A percentile compares a stretch with the other conserved stretches of the same genome.
Conservation (phyloP, 2,113 vertebrate genomes). For the Amphiprion ocellaris region DNA sequence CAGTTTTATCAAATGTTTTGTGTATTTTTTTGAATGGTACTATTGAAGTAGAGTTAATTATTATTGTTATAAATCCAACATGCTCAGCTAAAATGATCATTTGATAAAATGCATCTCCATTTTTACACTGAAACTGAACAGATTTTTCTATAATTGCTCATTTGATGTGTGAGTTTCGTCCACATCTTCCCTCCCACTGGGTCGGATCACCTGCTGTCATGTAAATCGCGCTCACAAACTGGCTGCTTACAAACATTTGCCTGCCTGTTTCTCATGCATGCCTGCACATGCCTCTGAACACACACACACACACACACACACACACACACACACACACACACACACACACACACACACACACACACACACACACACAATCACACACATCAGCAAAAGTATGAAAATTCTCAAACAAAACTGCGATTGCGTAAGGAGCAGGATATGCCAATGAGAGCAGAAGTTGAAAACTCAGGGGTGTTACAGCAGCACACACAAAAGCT, state of each 20-base stretch:
- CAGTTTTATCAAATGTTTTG: too few relatives aligned
- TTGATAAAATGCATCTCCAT: too few relatives aligned
- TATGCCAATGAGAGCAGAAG: slow-evolving; percentile 36
- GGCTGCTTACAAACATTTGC: slow-evolving; percentile 35
- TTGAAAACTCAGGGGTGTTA: slow-evolving; percentile 19
- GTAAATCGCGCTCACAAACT: slow-evolving; percentile 17
- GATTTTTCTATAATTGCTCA: neutral
- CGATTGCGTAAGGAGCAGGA: slow-evolving; percentile 42
- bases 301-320: slow-evolving; percentile 12
- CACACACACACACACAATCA: slow-evolving; percentile 12
- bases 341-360: slow-evolving; percentile 7
- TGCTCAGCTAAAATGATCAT: too few relatives aligned
- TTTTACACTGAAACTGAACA: neutral
- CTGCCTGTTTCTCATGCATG: slow-evolving; percentile 34
- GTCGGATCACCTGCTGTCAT: slow-evolving; percentile 27
- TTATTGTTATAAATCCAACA: too few relatives aligned
- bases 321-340: slow-evolving; percentile 1
- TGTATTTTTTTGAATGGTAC: too few relatives aligned
- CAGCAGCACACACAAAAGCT: slow-evolving; percentile 23
- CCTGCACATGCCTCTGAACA: slow-evolving; percentile 36
- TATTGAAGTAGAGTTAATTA: too few relatives aligned
- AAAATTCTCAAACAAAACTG: slow-evolving; percentile 15
- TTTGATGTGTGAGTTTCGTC: slow-evolving; percentile 16
- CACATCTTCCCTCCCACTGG: slow-evolving; percentile 5
- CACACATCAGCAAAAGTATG: neutral